Percentiles rank a stretch among this genome's conserved stretches.
Conservation (phyloP, 2,797 vertebrate genomes). For the Mionectes olivaceus region DNA sequence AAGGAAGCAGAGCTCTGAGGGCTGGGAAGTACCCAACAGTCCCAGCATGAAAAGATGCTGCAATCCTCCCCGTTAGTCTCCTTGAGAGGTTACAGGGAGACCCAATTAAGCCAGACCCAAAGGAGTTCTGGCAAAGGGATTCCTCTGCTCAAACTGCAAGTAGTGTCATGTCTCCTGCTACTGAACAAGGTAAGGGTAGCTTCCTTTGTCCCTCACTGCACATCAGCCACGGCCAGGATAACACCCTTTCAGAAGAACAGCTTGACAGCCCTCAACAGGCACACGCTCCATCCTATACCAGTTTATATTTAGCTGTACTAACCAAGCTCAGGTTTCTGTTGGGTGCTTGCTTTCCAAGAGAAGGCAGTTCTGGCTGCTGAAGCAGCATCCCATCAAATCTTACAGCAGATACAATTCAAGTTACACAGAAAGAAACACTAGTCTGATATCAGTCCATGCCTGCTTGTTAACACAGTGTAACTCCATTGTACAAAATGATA, state of each 20-base stretch:
- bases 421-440: background rate
- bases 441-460: background rate
- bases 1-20: background rate
- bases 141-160: background rate
- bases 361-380: too few species aligned
- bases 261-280: background rate
- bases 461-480: background rate
- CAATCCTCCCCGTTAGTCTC: background rate
- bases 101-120: background rate
- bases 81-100: background rate
- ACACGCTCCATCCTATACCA: background rate
- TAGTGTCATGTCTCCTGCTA: background rate
- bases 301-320: background rate
- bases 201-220: background rate
- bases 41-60: background rate
- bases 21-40: background rate
- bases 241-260: background rate
- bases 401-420: background rate
- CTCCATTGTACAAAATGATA: background rate
- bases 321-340: background rate
- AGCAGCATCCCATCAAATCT: background rate
- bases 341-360: too few species aligned
- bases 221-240: background rate
- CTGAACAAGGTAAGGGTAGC: background rate
- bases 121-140: background rate